A percentile compares a stretch with the other conserved stretches of the same genome.
Evolutionary conservation across 2,113 vertebrate species (phyloP).

Genomic region (Nerophis lumbriciformis): DNA sequence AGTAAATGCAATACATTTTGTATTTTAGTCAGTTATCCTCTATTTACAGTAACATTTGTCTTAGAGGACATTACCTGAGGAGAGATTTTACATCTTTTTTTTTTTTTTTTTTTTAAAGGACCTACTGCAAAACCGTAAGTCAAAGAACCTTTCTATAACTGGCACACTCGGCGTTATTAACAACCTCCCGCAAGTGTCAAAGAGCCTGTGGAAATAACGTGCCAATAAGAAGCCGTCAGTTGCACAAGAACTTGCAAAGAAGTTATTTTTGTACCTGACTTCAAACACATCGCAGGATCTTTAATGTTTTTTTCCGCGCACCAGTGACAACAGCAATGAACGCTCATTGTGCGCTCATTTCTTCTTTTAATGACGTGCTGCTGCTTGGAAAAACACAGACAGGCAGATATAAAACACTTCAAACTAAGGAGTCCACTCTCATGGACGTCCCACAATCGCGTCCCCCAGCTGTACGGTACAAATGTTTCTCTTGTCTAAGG

Average conservation of each 20-base stretch:
- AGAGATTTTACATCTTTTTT: no score
- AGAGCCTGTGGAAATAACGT: slow-evolving; percentile 7
- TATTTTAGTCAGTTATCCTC: no score
- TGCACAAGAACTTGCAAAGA: background rate
- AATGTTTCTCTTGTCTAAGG: slow-evolving; percentile 67
- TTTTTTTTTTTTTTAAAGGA: no score
- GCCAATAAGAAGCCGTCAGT: background rate
- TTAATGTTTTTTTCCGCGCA: slow-evolving; percentile 13
- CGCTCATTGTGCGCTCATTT: slow-evolving; percentile 4
- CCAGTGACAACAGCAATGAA: slow-evolving; percentile 16
- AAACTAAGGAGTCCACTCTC: slow-evolving; percentile 5
- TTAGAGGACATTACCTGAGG: no score
- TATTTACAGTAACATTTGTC: no score
- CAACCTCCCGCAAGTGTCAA: no score
- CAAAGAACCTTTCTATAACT: no score
- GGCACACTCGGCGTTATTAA: no score
- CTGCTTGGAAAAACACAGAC: slow-evolving; percentile 19
- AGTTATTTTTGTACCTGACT: background rate
- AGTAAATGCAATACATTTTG: no score
- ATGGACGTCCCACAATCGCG: slow-evolving; percentile 6
- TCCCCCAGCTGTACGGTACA: slow-evolving; percentile 23
- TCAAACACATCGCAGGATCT: slow-evolving; percentile 5
- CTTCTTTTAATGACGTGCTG: slow-evolving; percentile 36
- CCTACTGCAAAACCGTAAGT: no score
- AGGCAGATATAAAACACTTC: slow-evolving; percentile 14